Base-by-base conservation (phyloP, 2,797 vertebrate species). In the Ptychobarbus kaznakovi region DNA sequence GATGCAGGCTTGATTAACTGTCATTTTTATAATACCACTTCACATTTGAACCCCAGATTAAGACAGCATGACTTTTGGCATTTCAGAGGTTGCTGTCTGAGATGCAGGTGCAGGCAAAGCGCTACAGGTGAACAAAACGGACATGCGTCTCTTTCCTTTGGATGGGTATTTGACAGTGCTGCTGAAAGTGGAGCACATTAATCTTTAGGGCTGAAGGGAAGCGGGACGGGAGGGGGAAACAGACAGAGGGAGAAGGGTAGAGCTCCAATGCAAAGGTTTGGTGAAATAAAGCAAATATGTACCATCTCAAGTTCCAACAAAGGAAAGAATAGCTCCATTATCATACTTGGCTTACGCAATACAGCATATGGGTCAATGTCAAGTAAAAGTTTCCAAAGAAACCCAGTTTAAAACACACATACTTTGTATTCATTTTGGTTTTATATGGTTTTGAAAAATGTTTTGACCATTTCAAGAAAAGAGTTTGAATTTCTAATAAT, bases 231-330 rank as follows among this genome's bases (percentile, higher is more conserved):
- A 79, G 53, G 68, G 76, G 61, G 32, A 12, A 51, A 73, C 49
- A 58, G 49, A 63, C 75, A 40, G 32, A 79, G 20, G 69, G 42
- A 85, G 73, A 83, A 44, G 69, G 38, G 65, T 63, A 58, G 63
- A 72, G 75, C 74, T 68, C 76, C 82, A 80, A 86, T 77, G 84
- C 85, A 82, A 86, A 81, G 84, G 32, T 80, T 73, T 72, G 56
- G 78, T 78, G 82, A 73, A 75, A 69, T 86, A 66, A 86, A 86
- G 87, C 75, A 87, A 87, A 86, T 86, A 85, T 87, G 68, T 84
- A 83, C 84, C 78, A 78, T 73, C 80, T 70, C 15, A 42, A 85
- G 72, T 73, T 77, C 66, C 72, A 66, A 10, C 63, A 81, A 73
- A 81, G 82, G 32, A 80, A 76, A 74, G 49, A 28, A 51, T 44